Conservation (phyloP, 2,888 invertebrate genomes). For the Cabera pusaria region DNA sequence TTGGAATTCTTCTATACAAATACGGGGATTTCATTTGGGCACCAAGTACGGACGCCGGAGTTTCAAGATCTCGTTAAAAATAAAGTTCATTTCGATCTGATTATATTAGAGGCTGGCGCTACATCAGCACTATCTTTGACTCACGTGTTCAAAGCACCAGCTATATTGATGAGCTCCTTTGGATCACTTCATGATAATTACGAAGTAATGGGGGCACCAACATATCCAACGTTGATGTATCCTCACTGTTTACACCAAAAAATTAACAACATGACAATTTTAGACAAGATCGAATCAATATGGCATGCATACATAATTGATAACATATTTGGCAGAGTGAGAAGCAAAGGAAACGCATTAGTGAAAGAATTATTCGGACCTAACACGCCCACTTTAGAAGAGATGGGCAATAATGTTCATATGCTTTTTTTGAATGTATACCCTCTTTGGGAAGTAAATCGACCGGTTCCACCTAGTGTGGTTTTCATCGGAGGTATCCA, state of each 20-base stretch:
- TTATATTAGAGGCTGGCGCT: conserved; percentile 40
- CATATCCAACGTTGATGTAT: conserved; percentile 34
- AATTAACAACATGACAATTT: conserved; percentile 8
- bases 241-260: conserved; percentile 11
- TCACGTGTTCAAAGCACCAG: conserved; percentile 42
- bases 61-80: conserved; percentile 11
- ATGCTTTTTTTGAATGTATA: conserved; percentile 65
- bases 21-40: conserved; percentile 3
- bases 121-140: conserved; percentile 32
- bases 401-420: conserved; percentile 45
- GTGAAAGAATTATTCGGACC: conserved; percentile 37
- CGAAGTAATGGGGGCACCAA: conserved; percentile 31
- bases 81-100: conserved; percentile 38
- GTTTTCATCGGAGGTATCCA: conserved; percentile 66
- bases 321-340: neutral
- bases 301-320: conserved; percentile 6
- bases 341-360: conserved; percentile 21
- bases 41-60: conserved; percentile 5
- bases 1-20: neutral
- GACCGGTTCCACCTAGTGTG: conserved; percentile 61
- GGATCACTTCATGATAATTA: conserved; percentile 30
- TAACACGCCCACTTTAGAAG: conserved; percentile 33
- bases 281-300: conserved; percentile 34
- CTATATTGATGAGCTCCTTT: conserved; percentile 45
- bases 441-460: conserved; percentile 50